A percentile compares a stretch with the other conserved stretches of the same genome.
phyloP scores from a whole-genome alignment of 2,113 vertebrate species.

The Ptilonorhynchus violaceus region DNA sequence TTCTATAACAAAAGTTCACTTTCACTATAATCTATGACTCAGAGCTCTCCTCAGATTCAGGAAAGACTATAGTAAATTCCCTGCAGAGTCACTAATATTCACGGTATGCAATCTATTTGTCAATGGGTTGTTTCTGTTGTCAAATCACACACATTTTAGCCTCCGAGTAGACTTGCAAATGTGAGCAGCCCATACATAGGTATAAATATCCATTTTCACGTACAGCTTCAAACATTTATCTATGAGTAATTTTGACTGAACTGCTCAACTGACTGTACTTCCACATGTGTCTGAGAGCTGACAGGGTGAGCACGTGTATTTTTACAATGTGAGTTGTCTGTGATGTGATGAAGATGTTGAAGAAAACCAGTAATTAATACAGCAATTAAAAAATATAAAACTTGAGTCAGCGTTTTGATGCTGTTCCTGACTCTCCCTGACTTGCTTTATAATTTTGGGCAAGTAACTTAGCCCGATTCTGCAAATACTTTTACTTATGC shows the following conservation, averaged over 20 bases:
- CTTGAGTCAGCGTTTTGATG: conserved; percentile 10
- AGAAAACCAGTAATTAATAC: neutral
- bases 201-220: neutral
- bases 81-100: neutral
- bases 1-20: neutral
- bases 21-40: neutral
- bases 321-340: neutral
- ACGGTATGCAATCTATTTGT: neutral
- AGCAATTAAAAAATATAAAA: conserved; percentile 27
- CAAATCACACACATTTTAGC: neutral
- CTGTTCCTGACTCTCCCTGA: neutral
- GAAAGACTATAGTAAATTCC: neutral
- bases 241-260: neutral
- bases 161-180: neutral
- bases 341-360: neutral
- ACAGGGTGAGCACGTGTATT: neutral
- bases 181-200: neutral
- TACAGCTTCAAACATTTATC: neutral
- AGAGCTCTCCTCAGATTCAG: neutral
- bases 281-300: neutral
- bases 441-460: neutral
- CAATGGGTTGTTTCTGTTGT: neutral
- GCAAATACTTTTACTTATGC: neutral
- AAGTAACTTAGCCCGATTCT: neutral
- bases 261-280: neutral